phyloP scores from a whole-genome alignment of 30 jellyfish, hydroid and myxozoan genomes.

The Hydractinia echinata region DNA sequence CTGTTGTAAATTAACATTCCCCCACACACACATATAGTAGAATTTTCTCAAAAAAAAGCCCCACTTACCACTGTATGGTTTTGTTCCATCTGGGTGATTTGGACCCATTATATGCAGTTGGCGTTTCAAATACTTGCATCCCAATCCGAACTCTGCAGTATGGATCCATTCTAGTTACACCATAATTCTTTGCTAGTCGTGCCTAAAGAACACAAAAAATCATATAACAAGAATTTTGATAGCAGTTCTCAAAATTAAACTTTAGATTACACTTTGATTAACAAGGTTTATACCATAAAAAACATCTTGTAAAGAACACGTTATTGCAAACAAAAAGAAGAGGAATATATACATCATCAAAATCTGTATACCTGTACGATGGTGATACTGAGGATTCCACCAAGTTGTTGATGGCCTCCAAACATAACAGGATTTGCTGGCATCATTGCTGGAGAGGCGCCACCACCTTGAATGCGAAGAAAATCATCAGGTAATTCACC shows the following conservation, averaged over 20 bases:
- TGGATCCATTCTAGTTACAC: conserved; percentile 88
- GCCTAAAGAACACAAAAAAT: conserved; percentile 47
- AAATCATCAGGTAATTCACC: conserved; percentile 80
- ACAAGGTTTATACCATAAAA: neutral
- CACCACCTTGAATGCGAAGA: conserved; percentile 31
- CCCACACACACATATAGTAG: neutral
- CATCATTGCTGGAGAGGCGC: conserved; percentile 3
- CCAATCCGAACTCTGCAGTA: conserved; percentile 75
- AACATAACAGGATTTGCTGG: conserved; percentile 28
- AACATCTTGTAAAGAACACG: neutral
- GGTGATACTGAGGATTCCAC: conserved; percentile 68
- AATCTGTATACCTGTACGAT: conserved; percentile 53
- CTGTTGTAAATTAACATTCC: neutral
- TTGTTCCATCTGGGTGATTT: conserved; percentile 89
- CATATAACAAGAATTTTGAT: neutral
- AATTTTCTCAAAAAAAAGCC: neutral
- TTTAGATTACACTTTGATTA: neutral
- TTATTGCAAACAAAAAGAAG: neutral
- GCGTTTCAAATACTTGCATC: conserved; percentile 54
- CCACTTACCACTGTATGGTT: conserved; percentile 51
- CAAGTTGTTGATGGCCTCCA: conserved; percentile 37
- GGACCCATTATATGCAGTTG: conserved; percentile 84
- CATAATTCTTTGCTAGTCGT: conserved; percentile 85
- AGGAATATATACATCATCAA: neutral
- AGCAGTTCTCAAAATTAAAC: neutral